Conservation (phyloP, 35 echinoderm and acorn worm genomes). For the Strongylocentrotus purpuratus region DNA sequence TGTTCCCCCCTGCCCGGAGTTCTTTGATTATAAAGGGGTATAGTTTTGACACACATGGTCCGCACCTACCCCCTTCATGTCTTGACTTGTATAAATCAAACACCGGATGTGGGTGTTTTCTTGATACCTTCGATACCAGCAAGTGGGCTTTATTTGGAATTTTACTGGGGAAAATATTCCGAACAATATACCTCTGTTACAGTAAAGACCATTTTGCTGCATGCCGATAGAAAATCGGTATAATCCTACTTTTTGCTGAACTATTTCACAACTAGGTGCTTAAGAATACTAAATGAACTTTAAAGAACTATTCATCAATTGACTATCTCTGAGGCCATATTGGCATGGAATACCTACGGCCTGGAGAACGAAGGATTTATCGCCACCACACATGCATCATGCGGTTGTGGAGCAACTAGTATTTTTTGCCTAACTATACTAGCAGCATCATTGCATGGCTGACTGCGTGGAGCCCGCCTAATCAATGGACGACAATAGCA, state of each 20-base stretch:
- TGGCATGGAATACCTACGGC: too few species aligned
- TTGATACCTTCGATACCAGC: neutral
- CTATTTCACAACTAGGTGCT: too few species aligned
- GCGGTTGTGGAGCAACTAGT: neutral
- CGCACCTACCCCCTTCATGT: neutral
- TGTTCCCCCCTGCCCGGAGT: neutral
- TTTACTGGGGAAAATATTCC: neutral
- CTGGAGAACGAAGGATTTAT: too few species aligned
- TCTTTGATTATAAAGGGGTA: neutral
- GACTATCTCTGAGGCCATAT: too few species aligned
- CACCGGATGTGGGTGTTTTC: conserved; percentile 1
- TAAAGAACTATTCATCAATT: too few species aligned
- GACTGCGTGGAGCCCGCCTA: neutral
- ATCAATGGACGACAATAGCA: neutral
- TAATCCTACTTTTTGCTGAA: too few species aligned
- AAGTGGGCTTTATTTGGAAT: neutral
- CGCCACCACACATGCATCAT: neutral
- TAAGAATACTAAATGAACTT: too few species aligned
- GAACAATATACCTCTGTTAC: neutral
- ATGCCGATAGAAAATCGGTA: neutral
- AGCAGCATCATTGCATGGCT: neutral
- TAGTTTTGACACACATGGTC: conserved; percentile 3
- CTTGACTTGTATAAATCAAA: neutral
- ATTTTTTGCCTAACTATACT: neutral
- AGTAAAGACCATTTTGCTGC: neutral